Conservation (phyloP, 2,888 invertebrate species). For the Pardosa pseudoannulata region DNA sequence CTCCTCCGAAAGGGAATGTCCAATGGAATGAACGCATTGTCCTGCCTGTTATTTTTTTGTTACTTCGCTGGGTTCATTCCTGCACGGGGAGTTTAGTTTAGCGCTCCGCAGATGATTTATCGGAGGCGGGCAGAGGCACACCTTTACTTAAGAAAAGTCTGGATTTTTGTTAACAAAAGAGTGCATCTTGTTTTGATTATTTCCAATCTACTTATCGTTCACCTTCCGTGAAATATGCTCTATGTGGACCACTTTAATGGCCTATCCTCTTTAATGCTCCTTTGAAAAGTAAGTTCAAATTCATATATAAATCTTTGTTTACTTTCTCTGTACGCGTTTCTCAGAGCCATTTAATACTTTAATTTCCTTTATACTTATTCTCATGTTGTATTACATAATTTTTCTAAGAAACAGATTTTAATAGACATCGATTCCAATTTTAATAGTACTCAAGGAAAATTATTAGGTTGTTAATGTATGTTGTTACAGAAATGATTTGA, state of each 20-base stretch:
- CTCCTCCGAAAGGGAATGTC: conserved; percentile 32
- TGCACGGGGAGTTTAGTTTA: not conserved
- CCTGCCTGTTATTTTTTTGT: conserved; percentile 8
- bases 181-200: conserved; percentile 1
- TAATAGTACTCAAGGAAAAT: too few relatives aligned
- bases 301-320: too few relatives aligned
- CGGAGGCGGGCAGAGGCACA: not conserved
- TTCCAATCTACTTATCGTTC: not conserved
- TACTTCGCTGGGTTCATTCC: not conserved
- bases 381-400: too few relatives aligned
- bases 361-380: too few relatives aligned
- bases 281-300: not conserved
- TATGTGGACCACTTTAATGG: not conserved
- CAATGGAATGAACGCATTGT: conserved; percentile 25
- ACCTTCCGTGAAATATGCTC: not conserved
- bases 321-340: too few relatives aligned
- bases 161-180: not conserved
- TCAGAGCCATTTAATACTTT: too few relatives aligned
- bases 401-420: too few relatives aligned
- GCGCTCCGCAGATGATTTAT: not conserved
- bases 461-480: too few relatives aligned
- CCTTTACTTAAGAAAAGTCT: not conserved
- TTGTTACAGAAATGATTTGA: too few relatives aligned
- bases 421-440: too few relatives aligned
- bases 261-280: too few relatives aligned